Base-by-base conservation (phyloP, 2,888 invertebrate genomes). In the Ptychoptera albimana region DNA sequence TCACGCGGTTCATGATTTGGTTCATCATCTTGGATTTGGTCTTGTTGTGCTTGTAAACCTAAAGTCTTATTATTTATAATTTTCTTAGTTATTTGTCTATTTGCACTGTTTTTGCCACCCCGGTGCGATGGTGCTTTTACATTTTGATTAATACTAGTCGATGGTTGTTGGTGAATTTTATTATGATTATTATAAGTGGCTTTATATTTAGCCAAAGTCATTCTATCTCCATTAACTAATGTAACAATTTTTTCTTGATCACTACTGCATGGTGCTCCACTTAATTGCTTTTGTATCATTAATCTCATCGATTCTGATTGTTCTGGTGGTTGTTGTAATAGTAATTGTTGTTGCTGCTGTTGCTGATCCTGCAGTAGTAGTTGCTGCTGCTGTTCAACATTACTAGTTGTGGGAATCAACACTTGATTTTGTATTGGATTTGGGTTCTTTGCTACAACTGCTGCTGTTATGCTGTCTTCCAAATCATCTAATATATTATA, bases 401-500 rank as follows among this genome's bases (percentile, higher is more conserved):
- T 37, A 16, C 39, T 30, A 32, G 36, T 37, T 16, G 42, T 30
- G 34, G 15, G 12, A 39, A 32, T 12, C 15, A 32, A 29, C 23
- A 30, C 34, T 45, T 29, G 29, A 39, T 36, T 39, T 38, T 38
- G 36, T 36, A 14, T 12, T 38, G 36, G 23, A 14, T 12, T 37
- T 39, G 50, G 46, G 29, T 49, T 44, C 43, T 51, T 53, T 11
- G 48, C 64, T 12, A 71, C 59, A 49, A 70, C 69, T 2, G 71
- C 71, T 4, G 71, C 71, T 8, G 69, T 68, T 47, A 71, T 71
- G 50, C 71, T 71, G 36, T 71, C 70, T 53, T 71, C 71, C 29
- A 71, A 60, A 54, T 71, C 71, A 46, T 69, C 71, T 66, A 70
- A 66, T 45, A 69, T 70, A 44, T 61, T 67, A 1, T 41, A 43